A percentile compares a stretch with the other conserved stretches of the same genome.
These are phyloP conservation scores for Dendrocincla tyrannina DNA, from an alignment of 2,797 vertebrate genomes.

Conservation along the genomic window DNA sequence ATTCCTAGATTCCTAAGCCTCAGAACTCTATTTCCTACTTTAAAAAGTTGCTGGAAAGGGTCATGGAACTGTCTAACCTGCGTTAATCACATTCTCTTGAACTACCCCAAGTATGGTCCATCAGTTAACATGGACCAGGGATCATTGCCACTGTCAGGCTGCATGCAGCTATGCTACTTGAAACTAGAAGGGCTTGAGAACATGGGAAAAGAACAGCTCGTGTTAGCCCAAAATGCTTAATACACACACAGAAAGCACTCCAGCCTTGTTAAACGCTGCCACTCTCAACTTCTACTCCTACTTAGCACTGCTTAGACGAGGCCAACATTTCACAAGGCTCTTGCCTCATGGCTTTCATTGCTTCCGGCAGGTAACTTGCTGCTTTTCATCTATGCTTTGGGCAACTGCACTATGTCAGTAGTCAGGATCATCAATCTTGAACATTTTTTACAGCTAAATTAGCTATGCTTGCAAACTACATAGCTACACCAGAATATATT, in stretches of 20 bases:
- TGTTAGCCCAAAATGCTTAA: not conserved
- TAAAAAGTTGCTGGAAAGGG: not conserved
- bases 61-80: not conserved
- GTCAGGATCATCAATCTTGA: not conserved
- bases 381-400: not conserved
- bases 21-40: not conserved
- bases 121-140: not conserved
- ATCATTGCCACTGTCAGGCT: not conserved
- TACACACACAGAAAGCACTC: not conserved
- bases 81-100: fast-evolving
- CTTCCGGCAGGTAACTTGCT: fast-evolving
- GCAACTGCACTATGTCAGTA: not conserved
- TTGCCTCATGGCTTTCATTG: not conserved
- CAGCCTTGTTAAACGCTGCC: not conserved
- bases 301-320: not conserved
- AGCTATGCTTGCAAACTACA: not conserved
- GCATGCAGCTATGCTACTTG: not conserved
- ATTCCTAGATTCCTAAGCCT: not conserved
- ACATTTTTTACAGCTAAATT: not conserved
- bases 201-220: not conserved
- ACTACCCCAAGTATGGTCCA: not conserved
- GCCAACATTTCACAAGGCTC: not conserved
- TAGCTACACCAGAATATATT: not conserved
- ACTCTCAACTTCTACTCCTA: not conserved
- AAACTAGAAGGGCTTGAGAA: not conserved